These are phyloP conservation scores for Thalassarche chlororhynchos DNA, from an alignment of 2,113 vertebrate genomes.

Conservation along the genomic window DNA sequence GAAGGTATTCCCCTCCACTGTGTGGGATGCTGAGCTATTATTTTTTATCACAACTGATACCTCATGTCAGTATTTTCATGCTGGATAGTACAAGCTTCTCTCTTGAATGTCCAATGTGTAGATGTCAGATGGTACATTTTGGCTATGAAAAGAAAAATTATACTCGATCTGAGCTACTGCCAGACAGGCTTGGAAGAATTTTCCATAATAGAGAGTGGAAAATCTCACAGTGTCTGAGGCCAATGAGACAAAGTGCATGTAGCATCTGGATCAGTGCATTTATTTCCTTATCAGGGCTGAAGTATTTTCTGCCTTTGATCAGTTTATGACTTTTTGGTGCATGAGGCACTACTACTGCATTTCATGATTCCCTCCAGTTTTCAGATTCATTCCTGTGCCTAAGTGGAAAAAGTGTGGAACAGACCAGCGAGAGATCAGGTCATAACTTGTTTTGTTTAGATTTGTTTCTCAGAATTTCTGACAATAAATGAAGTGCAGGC, in stretches of 20 bases:
- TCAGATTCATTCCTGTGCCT: neutral
- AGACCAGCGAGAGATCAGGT: neutral
- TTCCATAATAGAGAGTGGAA: neutral
- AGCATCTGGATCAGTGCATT: neutral
- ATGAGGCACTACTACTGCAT: neutral
- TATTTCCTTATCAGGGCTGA: neutral
- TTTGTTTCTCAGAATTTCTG: constrained; percentile 37
- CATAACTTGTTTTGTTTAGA: constrained; percentile 15
- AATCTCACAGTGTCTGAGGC: neutral
- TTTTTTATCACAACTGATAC: neutral
- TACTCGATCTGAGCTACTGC: neutral
- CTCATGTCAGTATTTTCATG: neutral
- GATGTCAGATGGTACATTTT: neutral
- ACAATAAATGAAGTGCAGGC: constrained; percentile 43
- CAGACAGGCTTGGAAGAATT: neutral
- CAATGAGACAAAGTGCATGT: neutral
- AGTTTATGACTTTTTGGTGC: neutral
- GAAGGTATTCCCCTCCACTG: neutral
- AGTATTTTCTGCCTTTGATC: neutral
- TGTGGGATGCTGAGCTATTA: neutral
- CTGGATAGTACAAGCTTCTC: neutral
- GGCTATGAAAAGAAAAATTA: neutral
- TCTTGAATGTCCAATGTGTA: neutral
- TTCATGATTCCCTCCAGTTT: neutral
- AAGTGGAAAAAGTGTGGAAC: neutral